Percentiles rank a stretch among this genome's conserved stretches.
phyloP scores from a whole-genome alignment of 2,888 invertebrate species.

The Caenorhabditis sinica region DNA sequence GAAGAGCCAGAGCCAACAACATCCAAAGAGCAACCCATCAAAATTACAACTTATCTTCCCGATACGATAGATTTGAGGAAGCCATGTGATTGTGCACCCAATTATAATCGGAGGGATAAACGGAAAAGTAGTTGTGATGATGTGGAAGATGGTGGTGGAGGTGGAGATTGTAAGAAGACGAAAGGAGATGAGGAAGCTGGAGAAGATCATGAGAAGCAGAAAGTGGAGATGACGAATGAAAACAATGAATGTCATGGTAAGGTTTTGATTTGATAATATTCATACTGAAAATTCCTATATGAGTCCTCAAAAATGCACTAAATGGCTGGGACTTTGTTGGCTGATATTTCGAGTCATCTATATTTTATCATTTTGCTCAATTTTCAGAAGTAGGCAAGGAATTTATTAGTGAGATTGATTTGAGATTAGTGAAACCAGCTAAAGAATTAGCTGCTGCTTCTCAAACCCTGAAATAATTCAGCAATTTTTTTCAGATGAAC shows the following conservation, averaged over 20 bases:
- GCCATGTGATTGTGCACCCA: conserved; percentile 68
- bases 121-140: conserved; percentile 51
- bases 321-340: no score
- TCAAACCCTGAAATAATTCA: no score
- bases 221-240: background rate
- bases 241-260: conserved; percentile 11
- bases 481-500: conserved; percentile 22
- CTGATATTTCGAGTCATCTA: no score
- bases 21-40: conserved; percentile 44
- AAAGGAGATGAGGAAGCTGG: conserved; percentile 12
- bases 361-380: no score
- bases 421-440: background rate
- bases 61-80: conserved; percentile 65
- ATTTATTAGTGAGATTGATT: no score
- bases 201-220: conserved; percentile 11
- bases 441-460: background rate
- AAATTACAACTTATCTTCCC: conserved; percentile 52
- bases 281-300: no score
- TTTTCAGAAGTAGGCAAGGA: no score
- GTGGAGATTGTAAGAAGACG: conserved; percentile 27
- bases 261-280: background rate
- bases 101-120: conserved; percentile 64
- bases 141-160: conserved; percentile 31
- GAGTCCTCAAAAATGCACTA: no score
- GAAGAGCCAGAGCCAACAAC: conserved; percentile 62